These are phyloP conservation scores for Phalera bucephala DNA, from an alignment of 2,888 invertebrate species.

Conservation along the genomic window DNA sequence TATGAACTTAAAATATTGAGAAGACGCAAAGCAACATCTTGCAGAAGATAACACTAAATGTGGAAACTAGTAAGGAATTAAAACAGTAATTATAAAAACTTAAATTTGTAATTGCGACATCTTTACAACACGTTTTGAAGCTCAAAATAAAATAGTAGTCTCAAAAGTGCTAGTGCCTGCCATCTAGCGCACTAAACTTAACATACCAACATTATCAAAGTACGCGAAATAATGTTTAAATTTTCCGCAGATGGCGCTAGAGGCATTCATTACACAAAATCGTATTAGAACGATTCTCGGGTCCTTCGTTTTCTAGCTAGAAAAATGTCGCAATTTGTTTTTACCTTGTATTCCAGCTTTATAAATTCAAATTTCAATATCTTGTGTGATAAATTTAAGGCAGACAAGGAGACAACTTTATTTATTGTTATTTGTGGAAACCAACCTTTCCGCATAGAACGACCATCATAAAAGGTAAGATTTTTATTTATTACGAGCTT, in stretches of 20 bases:
- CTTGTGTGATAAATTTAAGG: conserved; percentile 4
- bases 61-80: no score
- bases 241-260: conserved; percentile 28
- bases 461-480: conserved; percentile 19
- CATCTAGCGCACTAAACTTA: conserved; percentile 18
- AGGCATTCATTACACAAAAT: conserved; percentile 20
- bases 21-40: no score
- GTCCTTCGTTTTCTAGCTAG: conserved; percentile 6
- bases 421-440: background rate
- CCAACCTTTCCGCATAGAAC: background rate
- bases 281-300: conserved; percentile 14
- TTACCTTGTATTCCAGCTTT: conserved; percentile 7
- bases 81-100: no score
- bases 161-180: conserved; percentile 5
- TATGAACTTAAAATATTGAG: background rate
- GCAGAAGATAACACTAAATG: no score
- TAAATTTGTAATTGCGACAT: no score
- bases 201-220: background rate
- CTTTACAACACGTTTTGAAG: conserved; percentile 7
- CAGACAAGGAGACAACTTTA: conserved; percentile 5
- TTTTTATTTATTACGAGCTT: conserved; percentile 7
- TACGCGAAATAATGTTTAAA: conserved; percentile 8
- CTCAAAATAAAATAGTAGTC: no score
- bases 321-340: conserved; percentile 15
- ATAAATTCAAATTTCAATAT: conserved; percentile 5